Conservation (phyloP, 2,888 invertebrate genomes). For the Netelia virgata region DNA sequence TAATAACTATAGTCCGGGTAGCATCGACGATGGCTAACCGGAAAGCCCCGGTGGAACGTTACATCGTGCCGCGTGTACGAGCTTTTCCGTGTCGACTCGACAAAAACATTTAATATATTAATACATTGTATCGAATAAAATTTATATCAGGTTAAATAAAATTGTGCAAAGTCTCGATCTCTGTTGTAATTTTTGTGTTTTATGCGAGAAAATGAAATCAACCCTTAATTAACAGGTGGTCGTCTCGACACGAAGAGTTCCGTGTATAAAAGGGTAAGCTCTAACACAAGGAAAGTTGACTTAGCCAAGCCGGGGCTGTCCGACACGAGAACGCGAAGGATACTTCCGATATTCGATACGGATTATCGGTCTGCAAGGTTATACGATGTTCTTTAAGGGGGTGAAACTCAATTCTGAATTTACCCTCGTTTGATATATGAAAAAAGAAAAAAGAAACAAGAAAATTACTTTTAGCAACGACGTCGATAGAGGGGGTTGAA, state of each 20-base stretch:
- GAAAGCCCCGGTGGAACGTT: slow-evolving; percentile 40
- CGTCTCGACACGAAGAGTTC: background rate
- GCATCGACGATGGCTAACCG: slow-evolving; percentile 32
- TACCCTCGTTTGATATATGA: background rate
- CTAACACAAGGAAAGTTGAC: slow-evolving; percentile 39
- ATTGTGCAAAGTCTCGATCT: too few relatives aligned
- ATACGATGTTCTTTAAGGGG: background rate
- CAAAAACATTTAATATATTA: too few relatives aligned
- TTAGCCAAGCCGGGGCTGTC: background rate
- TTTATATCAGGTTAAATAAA: too few relatives aligned
- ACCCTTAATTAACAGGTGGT: too few relatives aligned
- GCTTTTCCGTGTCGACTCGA: too few relatives aligned
- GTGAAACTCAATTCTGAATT: slow-evolving; percentile 30
- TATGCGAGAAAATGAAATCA: too few relatives aligned
- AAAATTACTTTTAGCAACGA: too few relatives aligned
- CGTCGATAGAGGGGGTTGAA: too few relatives aligned
- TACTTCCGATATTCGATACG: slow-evolving; percentile 30
- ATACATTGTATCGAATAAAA: too few relatives aligned
- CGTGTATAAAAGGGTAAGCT: slow-evolving; percentile 6
- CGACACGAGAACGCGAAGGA: slow-evolving; percentile 34
- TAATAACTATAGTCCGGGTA: slow-evolving; percentile 29
- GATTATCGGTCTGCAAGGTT: background rate
- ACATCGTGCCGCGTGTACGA: background rate
- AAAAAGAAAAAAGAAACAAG: too few relatives aligned
- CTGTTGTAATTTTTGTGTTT: too few relatives aligned